Base-by-base conservation (phyloP, 1,140 invertebrate species). In the Drosophila parabipectinata region DNA sequence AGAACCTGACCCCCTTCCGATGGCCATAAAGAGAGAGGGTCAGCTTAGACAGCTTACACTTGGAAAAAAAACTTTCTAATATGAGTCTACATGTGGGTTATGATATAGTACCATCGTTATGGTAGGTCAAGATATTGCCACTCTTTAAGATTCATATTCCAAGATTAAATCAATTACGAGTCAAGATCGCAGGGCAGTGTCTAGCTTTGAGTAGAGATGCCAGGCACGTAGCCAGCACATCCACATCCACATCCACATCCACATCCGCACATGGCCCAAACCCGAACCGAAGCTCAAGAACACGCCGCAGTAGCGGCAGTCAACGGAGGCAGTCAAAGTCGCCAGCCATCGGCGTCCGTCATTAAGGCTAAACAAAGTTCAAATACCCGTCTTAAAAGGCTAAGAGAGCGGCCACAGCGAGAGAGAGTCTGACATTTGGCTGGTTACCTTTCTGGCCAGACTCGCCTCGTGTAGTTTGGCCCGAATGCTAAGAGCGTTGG, bases 361-460 rank as follows among this genome's bases (percentile, higher is more conserved):
- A 75, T 75, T 75, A 75, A 75, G 72, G 72, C 71, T 75, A 75
- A 75, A 54, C 71, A 75, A 75, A 75, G 72, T 75, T 75, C 72
- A 74, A 75, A 75, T 74, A 75, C 72, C 72, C 71, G 57, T 54
- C 60, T 59, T 21, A 47, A 51, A 28, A 34, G 15, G 30, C 30
- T 56, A 39, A 37, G 57, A 41, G 50, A 53, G 32, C 30, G 6
- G 39, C 41, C 14, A 4, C 12, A 53, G 15, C 15, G 26, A 53
- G 37, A 18, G 47, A 56, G 18, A 52, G 15, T 57, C 66, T 57
- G 63, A 69, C 66, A 69, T 67, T 69, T 68, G 30, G 37, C 41
- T 47, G 52, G 69, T 75, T 66, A 37, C 54, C 59, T 68, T 60
- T 75, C 67, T 50, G 60, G 54, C 54, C 73, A 60, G 21, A 18